Evolutionary conservation across 2,113 vertebrate genomes (phyloP).

Genomic region (Ophiodon elongatus): DNA sequence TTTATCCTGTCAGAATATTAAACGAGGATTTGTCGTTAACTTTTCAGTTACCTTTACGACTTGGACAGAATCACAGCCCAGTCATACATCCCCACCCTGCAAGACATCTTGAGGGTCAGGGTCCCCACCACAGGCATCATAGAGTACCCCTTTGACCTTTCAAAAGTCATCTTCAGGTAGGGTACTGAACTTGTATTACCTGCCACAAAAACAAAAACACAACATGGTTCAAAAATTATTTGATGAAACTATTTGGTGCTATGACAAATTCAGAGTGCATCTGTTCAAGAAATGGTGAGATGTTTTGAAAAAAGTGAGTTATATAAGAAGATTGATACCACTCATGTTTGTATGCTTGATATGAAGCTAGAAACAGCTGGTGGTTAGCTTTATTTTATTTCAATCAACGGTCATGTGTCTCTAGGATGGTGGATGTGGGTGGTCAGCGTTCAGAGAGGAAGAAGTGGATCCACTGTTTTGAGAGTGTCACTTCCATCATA

Average conservation of each 20-base stretch:
- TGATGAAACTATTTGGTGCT: neutral
- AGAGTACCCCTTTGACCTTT: constrained; percentile 87
- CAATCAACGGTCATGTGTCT: neutral
- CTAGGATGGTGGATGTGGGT: constrained; percentile 93
- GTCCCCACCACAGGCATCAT: constrained; percentile 89
- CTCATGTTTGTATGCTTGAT: neutral
- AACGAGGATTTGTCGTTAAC: constrained; percentile 16
- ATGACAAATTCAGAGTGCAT: neutral
- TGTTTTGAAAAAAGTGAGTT: neutral
- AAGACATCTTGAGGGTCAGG: constrained; percentile 88
- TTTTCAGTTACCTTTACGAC: constrained; percentile 86
- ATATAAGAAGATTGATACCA: neutral
- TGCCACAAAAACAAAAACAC: neutral
- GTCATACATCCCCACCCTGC: constrained; percentile 83
- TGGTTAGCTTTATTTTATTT: neutral
- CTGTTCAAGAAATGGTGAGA: neutral
- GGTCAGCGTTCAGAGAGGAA: constrained; percentile 91
- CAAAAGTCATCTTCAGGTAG: constrained; percentile 87
- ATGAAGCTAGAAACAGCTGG: neutral
- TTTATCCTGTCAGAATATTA: neutral
- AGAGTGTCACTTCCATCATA: constrained; percentile 91
- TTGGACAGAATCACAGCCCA: constrained; percentile 82
- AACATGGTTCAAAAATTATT: neutral
- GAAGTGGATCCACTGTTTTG: constrained; percentile 95
- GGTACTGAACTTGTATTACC: neutral